Evolutionary conservation across 2,113 vertebrate genomes (phyloP).

Genomic region (Calypte anna): DNA sequence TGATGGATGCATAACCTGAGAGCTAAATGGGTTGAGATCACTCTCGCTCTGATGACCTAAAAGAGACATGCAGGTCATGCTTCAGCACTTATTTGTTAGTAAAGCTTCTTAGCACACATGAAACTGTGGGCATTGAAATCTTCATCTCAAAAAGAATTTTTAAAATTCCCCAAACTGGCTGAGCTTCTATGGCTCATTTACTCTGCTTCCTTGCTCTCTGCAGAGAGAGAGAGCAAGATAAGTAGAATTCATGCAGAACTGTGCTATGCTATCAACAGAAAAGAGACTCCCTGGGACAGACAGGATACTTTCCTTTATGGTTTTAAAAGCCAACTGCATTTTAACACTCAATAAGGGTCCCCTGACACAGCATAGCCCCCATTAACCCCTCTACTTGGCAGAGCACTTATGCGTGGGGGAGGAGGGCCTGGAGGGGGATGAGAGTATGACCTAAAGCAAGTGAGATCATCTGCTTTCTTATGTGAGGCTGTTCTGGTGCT

Average conservation of each 20-base stretch:
- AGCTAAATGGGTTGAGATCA: slow-evolving; percentile 43
- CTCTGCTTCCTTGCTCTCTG: background rate
- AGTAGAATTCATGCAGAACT: slow-evolving; percentile 41
- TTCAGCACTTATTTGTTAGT: slow-evolving; percentile 18
- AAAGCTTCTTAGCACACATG: slow-evolving; percentile 30
- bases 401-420: background rate
- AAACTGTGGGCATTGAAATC: slow-evolving; percentile 23
- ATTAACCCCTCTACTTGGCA: slow-evolving; percentile 16
- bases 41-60: slow-evolving; percentile 9
- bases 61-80: background rate
- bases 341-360: background rate
- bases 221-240: background rate
- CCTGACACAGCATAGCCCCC: background rate
- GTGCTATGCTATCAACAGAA: background rate
- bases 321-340: slow-evolving; percentile 23
- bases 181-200: slow-evolving; percentile 43
- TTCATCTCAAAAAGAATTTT: slow-evolving; percentile 46
- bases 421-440: background rate
- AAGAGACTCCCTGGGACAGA: slow-evolving; percentile 8
- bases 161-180: slow-evolving; percentile 20
- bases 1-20: slow-evolving; percentile 32
- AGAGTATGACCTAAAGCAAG: background rate
- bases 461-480: background rate
- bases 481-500: background rate
- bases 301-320: background rate